These are phyloP conservation scores for Xenopus borealis DNA, from an alignment of 2,113 vertebrate genomes.

Conservation along the genomic window DNA sequence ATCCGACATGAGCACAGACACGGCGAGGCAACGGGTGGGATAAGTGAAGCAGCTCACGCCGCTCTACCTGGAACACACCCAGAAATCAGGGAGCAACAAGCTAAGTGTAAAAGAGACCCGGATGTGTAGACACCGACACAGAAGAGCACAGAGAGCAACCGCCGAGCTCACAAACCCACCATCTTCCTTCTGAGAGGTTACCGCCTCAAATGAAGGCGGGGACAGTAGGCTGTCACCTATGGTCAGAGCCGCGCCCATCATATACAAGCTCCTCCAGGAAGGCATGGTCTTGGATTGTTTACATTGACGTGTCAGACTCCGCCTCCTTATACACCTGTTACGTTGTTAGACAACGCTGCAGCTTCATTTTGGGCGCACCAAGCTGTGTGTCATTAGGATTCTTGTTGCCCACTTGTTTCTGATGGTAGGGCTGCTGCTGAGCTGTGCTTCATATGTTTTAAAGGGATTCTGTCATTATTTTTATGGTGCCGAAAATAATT, in stretches of 20 bases:
- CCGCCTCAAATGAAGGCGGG: neutral
- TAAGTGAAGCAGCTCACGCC: neutral
- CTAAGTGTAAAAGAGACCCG: neutral
- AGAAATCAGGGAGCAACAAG: neutral
- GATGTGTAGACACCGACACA: conserved; percentile 1
- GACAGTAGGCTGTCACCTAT: neutral
- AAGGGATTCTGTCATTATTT: too few species aligned
- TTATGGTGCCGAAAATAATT: too few species aligned
- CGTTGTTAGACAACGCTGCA: too few species aligned
- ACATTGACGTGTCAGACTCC: neutral
- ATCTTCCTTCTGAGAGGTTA: conserved; percentile 19
- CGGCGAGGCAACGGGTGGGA: neutral
- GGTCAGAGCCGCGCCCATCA: neutral
- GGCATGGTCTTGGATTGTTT: neutral
- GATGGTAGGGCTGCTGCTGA: too few species aligned
- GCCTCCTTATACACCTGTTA: too few species aligned
- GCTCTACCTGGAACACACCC: neutral
- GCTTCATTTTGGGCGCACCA: too few species aligned
- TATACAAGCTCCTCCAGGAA: neutral
- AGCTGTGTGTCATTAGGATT: too few species aligned
- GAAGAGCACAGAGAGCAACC: neutral
- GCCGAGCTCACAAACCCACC: conserved; percentile 2
- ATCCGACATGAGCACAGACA: conserved; percentile 75
- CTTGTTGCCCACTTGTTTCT: too few species aligned
- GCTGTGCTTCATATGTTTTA: too few species aligned